Percentiles rank a stretch among this genome's conserved stretches.
These are phyloP conservation scores for Phocoena sinus DNA, from an alignment of 2,113 vertebrate species.

Conservation along the genomic window DNA sequence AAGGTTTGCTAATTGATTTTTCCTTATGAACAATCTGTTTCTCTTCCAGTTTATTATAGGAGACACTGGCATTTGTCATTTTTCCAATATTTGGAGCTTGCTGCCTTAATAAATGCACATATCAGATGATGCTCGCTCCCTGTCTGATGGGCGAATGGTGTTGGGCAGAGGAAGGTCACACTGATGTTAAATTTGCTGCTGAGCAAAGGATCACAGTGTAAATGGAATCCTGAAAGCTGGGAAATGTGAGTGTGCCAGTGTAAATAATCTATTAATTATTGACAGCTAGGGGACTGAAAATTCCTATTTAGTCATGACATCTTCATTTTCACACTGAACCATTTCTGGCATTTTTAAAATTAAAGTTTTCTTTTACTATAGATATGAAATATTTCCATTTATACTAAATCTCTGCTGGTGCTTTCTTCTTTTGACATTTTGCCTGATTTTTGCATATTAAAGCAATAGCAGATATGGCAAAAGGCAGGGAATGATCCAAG, in stretches of 20 bases:
- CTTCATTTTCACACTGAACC: slow-evolving; percentile 78
- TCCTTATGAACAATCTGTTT: slow-evolving; percentile 67
- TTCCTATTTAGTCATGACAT: slow-evolving; percentile 82
- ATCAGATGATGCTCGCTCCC: slow-evolving; percentile 73
- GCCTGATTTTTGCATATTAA: slow-evolving; percentile 58
- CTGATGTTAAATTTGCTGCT: slow-evolving; percentile 83
- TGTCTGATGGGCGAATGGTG: slow-evolving; percentile 67
- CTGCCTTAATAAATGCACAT: slow-evolving; percentile 80
- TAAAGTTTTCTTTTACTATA: slow-evolving; percentile 50
- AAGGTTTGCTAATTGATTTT: slow-evolving; percentile 76
- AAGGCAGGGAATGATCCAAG: not conserved
- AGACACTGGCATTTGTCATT: slow-evolving; percentile 74
- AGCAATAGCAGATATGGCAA: not conserved
- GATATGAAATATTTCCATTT: slow-evolving; percentile 66
- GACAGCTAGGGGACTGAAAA: slow-evolving; percentile 81
- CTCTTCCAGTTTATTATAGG: slow-evolving; percentile 66
- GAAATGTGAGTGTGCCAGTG: slow-evolving; percentile 90
- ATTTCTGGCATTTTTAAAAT: slow-evolving; percentile 73
- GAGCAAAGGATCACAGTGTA: slow-evolving; percentile 89
- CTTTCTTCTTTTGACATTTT: slow-evolving; percentile 64
- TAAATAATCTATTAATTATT: slow-evolving; percentile 98
- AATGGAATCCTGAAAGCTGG: slow-evolving; percentile 89
- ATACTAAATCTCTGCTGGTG: slow-evolving; percentile 56
- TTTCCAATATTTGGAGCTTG: slow-evolving; percentile 59
- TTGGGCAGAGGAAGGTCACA: slow-evolving; percentile 80